These are phyloP conservation scores for Stegostoma tigrinum DNA, from an alignment of 2,113 vertebrate genomes.

Conservation along the genomic window DNA sequence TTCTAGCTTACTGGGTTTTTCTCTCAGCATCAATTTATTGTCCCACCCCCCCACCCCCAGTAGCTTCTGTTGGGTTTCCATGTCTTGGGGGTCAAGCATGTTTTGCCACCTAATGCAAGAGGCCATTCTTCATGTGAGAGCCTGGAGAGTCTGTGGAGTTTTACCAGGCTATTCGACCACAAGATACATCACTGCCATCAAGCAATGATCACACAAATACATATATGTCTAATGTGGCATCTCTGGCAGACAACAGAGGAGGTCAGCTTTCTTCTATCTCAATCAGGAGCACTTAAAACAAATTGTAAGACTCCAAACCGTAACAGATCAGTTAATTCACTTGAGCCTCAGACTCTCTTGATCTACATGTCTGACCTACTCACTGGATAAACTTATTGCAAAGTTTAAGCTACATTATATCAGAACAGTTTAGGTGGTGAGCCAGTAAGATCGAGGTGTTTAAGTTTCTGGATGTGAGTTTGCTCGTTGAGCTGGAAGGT, in stretches of 20 bases:
- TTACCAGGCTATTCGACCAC: not conserved
- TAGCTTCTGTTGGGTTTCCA: not conserved
- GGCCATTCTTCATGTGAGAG: not conserved
- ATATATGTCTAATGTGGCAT: not conserved
- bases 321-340: not conserved
- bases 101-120: not conserved
- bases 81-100: not conserved
- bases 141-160: not conserved
- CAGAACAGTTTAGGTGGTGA: not conserved
- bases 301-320: not conserved
- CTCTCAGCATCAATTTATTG: not conserved
- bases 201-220: not conserved
- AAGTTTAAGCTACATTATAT: not conserved
- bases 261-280: not conserved
- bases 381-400: not conserved
- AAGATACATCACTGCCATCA: not conserved
- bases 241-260: not conserved
- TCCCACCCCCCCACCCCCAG: not conserved
- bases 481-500: no score
- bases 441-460: not conserved
- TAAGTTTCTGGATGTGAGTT: no score
- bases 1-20: not conserved
- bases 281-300: not conserved
- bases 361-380: not conserved
- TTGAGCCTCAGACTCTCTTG: not conserved